phyloP scores from a whole-genome alignment of 2,113 vertebrate species.

The Plectropomus leopardus region DNA sequence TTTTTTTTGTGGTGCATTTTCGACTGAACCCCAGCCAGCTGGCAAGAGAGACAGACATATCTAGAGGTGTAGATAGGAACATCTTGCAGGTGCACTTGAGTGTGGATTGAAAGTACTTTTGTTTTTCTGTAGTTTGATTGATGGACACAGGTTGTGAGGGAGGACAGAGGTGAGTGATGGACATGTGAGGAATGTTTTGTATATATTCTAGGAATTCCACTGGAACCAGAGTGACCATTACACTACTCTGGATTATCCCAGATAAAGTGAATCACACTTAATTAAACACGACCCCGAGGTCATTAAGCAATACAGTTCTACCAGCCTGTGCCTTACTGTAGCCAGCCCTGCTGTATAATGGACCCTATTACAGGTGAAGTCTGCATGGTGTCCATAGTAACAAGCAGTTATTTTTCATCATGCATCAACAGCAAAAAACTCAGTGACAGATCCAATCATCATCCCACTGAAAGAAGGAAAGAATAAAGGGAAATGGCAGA shows the following conservation, averaged over 20 bases:
- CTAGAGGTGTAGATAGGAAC: background rate
- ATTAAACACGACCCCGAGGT: background rate
- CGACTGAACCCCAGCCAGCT: background rate
- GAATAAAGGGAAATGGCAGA: background rate
- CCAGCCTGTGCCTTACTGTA: background rate
- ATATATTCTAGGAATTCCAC: no score
- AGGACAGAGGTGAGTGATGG: no score
- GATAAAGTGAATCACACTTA: background rate
- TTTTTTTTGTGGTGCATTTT: background rate
- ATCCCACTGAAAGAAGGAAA: background rate
- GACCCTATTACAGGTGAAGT: background rate
- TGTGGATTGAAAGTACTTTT: background rate
- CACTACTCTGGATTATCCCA: background rate
- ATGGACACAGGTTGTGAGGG: background rate
- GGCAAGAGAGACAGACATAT: slow-evolving; percentile 5
- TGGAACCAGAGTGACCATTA: background rate
- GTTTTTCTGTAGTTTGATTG: background rate
- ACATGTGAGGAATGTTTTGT: background rate
- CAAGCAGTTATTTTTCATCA: slow-evolving; percentile 13
- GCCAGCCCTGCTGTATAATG: background rate
- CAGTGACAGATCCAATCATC: background rate
- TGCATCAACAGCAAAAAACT: background rate
- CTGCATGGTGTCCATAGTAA: slow-evolving; percentile 34
- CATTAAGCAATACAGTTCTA: background rate
- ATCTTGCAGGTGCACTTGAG: slow-evolving; percentile 12